A percentile compares a stretch with the other conserved stretches of the same genome.
phyloP scores from a whole-genome alignment of 37 sponge, comb jelly and placozoan genomes.

The Bolinopsis microptera region DNA sequence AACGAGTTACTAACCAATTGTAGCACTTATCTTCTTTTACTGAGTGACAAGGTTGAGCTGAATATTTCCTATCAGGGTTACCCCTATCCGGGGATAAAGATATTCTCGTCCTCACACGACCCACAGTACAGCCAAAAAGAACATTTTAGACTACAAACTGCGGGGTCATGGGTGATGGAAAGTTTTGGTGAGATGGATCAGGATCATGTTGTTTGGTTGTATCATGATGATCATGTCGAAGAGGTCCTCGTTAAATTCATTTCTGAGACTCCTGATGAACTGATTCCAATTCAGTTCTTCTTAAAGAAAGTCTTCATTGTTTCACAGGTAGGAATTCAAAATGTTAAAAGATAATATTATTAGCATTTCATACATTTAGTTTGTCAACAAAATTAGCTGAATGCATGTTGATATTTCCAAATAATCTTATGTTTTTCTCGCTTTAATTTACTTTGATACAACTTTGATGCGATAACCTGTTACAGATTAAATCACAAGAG shows the following conservation, averaged over 20 bases:
- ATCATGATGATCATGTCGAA: neutral
- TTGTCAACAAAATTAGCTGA: neutral
- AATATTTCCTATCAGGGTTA: neutral
- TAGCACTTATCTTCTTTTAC: neutral
- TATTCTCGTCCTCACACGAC: neutral
- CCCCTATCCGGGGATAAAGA: neutral
- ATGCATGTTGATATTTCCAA: neutral
- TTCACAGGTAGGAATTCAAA: neutral
- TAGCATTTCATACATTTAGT: too few relatives aligned
- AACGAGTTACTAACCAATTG: neutral
- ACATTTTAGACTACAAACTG: neutral
- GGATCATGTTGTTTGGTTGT: conserved; percentile 17
- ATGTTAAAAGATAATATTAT: too few relatives aligned
- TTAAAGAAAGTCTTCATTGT: neutral
- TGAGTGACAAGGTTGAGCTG: conserved; percentile 4
- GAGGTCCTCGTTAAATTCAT: neutral
- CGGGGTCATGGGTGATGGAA: neutral
- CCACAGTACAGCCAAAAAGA: neutral
- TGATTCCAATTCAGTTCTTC: neutral
- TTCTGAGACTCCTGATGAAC: neutral
- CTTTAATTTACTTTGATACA: too few relatives aligned
- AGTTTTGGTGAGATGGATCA: neutral
- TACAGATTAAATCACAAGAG: neutral
- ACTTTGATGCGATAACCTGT: too few relatives aligned
- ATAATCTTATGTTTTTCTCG: neutral